A percentile compares a stretch with the other conserved stretches of the same genome.
These are phyloP conservation scores for Mastomys natalensis DNA, from an alignment of 2,113 vertebrate genomes.

Conservation along the genomic window DNA sequence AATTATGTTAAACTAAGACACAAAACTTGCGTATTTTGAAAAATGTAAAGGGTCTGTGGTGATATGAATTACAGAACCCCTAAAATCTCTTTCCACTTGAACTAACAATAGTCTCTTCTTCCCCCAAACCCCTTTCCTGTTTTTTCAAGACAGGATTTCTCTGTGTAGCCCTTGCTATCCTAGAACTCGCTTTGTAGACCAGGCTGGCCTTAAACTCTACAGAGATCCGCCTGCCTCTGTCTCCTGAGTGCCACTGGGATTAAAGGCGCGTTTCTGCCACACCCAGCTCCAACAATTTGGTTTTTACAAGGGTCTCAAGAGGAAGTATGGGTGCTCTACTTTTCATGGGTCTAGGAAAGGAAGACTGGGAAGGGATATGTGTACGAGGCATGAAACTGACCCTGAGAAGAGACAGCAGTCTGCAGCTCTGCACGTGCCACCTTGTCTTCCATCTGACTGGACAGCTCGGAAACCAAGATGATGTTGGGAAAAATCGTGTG, in stretches of 20 bases:
- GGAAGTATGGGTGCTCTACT: neutral
- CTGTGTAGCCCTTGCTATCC: neutral
- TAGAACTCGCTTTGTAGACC: neutral
- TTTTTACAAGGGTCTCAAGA: neutral
- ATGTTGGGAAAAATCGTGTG: neutral
- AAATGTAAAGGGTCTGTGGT: neutral
- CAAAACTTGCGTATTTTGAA: neutral
- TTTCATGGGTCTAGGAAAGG: neutral
- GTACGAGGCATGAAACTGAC: neutral
- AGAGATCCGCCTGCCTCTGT: neutral
- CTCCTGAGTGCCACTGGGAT: neutral
- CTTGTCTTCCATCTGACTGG: neutral
- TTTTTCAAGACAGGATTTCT: neutral
- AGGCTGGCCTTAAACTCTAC: neutral
- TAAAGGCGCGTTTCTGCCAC: neutral
- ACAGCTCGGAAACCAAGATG: neutral
- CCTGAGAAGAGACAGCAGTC: neutral
- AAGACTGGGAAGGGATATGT: neutral
- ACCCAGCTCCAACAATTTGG: neutral
- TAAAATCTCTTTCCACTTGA: neutral
- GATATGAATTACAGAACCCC: neutral
- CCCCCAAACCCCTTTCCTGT: too few relatives aligned
- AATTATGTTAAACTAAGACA: constrained; percentile 55
- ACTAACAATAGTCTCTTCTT: neutral
- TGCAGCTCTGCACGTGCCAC: neutral